Evolutionary conservation across 2,113 vertebrate genomes (phyloP).

Genomic region (Aviceda subcristata): DNA sequence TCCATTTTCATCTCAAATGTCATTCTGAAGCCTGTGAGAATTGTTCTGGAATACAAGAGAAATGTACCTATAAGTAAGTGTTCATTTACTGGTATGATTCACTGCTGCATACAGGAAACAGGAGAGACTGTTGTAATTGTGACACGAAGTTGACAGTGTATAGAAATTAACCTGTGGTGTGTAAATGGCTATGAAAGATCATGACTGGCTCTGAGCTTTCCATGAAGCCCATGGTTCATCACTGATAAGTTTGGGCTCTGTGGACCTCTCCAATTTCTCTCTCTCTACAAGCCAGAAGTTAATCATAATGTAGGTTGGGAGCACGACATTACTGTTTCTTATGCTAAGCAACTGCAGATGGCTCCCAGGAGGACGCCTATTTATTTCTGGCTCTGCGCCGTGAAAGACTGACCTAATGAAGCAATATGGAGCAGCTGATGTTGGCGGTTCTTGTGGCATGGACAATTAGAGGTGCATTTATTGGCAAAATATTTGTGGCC

Average conservation of each 20-base stretch:
- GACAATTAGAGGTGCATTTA: background rate
- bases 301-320: background rate
- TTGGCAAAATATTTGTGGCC: slow-evolving; percentile 2
- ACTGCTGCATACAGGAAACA: background rate
- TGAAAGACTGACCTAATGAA: background rate
- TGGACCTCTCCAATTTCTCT: background rate
- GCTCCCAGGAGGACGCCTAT: background rate
- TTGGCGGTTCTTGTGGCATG: background rate
- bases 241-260: background rate
- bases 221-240: background rate
- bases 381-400: background rate
- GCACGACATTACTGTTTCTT: background rate
- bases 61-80: background rate
- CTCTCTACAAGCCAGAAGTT: background rate
- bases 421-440: background rate
- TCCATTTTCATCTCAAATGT: background rate
- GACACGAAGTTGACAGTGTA: background rate
- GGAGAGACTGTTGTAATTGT: background rate
- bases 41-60: background rate
- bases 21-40: background rate
- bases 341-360: background rate
- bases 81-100: background rate
- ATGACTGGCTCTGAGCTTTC: background rate
- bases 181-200: background rate
- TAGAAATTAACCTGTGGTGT: background rate